Conservation (phyloP, 2,113 vertebrate species). For the Nothoprocta pentlandii region DNA sequence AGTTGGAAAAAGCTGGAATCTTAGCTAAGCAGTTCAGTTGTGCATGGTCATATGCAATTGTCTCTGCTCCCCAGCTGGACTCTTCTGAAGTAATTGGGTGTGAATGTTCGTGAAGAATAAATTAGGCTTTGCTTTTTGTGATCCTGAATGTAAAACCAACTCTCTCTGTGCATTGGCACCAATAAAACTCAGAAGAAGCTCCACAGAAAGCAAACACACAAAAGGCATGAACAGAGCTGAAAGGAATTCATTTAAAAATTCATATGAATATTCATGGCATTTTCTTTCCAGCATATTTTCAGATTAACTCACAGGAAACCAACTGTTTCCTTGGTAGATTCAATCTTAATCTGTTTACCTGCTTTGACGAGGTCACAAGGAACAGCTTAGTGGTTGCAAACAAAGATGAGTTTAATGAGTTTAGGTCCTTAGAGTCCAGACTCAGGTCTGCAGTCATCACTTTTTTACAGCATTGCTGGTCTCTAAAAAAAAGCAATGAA, state of each 20-base stretch:
- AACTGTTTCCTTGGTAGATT: background rate
- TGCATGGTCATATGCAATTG: background rate
- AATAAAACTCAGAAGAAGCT: background rate
- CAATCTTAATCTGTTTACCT: background rate
- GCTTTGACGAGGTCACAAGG: background rate
- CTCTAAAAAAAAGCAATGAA: background rate
- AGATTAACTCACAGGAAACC: background rate
- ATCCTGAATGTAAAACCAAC: slow-evolving; percentile 40
- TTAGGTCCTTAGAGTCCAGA: background rate
- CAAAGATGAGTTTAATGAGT: background rate
- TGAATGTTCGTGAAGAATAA: slow-evolving; percentile 49
- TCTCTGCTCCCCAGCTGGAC: slow-evolving; percentile 30
- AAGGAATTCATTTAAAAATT: slow-evolving; percentile 37
- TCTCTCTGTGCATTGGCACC: slow-evolving; percentile 30
- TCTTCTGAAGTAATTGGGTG: slow-evolving; percentile 60
- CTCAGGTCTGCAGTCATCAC: background rate
- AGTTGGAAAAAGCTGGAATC: background rate
- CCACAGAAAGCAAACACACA: slow-evolving; percentile 48
- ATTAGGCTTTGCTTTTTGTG: slow-evolving; percentile 50
- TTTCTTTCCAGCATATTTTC: background rate
- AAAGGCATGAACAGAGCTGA: slow-evolving; percentile 57
- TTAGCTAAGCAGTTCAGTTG: background rate
- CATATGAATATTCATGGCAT: slow-evolving; percentile 54
- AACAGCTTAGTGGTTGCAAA: background rate
- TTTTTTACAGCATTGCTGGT: rapidly evolving